phyloP scores from a whole-genome alignment of 1,140 invertebrate genomes.

The Battus philenor region DNA sequence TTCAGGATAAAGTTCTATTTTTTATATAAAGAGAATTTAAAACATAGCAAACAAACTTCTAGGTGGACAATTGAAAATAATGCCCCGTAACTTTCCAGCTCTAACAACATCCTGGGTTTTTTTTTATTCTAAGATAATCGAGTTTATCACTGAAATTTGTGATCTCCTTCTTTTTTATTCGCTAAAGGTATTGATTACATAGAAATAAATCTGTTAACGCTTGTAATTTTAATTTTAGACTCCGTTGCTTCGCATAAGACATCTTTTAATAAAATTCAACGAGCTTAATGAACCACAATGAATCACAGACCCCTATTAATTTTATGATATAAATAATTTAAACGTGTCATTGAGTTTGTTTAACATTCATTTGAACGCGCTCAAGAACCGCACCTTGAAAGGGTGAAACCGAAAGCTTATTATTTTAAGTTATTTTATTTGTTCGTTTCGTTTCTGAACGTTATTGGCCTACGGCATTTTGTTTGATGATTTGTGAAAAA shows the following conservation, averaged over 20 bases:
- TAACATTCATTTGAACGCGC: slow-evolving; percentile 11
- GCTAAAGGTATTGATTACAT: slow-evolving; percentile 21
- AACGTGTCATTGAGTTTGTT: slow-evolving; percentile 14
- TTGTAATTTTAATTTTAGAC: slow-evolving; percentile 8
- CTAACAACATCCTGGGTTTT: neutral
- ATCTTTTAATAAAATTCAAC: slow-evolving; percentile 14
- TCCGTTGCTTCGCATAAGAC: slow-evolving; percentile 4
- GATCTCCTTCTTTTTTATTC: slow-evolving; percentile 58
- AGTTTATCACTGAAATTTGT: slow-evolving; percentile 63
- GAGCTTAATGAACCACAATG: slow-evolving; percentile 10
- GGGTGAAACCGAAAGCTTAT: slow-evolving; percentile 11
- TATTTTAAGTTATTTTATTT: slow-evolving; percentile 13
- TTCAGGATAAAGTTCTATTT: no score
- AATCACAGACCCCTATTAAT: slow-evolving; percentile 12
- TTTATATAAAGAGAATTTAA: no score
- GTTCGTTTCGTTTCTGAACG: slow-evolving; percentile 6
- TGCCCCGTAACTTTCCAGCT: no score
- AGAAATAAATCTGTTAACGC: slow-evolving; percentile 10
- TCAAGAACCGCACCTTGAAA: slow-evolving; percentile 6
- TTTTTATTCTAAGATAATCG: slow-evolving; percentile 3
- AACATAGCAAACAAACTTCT: no score
- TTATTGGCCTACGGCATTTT: slow-evolving; percentile 11
- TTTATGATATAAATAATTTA: slow-evolving; percentile 16
- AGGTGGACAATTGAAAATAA: no score
- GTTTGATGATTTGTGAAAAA: no score